Conservation (phyloP, 2,113 vertebrate species). For the Mus spicilegus region DNA sequence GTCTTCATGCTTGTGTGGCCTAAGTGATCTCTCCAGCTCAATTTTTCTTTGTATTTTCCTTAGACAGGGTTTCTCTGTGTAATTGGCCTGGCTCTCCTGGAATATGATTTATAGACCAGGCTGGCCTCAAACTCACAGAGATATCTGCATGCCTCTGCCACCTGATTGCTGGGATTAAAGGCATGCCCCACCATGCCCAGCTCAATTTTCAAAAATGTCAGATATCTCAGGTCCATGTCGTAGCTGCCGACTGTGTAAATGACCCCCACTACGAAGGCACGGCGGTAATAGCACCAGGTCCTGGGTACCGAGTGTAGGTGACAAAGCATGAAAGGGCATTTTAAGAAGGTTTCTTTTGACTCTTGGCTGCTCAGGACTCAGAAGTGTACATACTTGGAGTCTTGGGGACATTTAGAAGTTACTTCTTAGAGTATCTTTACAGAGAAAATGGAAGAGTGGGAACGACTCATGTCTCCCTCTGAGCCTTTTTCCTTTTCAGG, state of each 20-base stretch:
- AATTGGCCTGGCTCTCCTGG: background rate
- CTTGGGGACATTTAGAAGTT: background rate
- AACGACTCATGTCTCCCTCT: background rate
- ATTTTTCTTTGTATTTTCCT: background rate
- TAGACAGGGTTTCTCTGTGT: background rate
- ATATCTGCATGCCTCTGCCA: background rate
- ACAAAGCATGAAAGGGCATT: background rate
- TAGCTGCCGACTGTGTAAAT: background rate
- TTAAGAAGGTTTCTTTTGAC: background rate
- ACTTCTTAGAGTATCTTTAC: background rate
- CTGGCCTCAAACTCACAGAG: background rate
- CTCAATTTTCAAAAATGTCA: background rate
- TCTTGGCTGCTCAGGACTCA: background rate
- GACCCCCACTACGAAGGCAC: background rate
- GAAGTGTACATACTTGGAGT: background rate
- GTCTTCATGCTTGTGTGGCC: background rate
- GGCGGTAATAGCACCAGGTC: background rate
- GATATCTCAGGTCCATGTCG: background rate
- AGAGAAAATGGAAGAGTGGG: constrained; percentile 30
- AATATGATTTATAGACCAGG: background rate
- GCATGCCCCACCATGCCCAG: background rate
- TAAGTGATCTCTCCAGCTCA: background rate
- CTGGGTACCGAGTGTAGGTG: background rate
- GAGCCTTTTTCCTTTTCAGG: background rate
- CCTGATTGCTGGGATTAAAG: background rate